Evolutionary conservation across 2,888 invertebrate species (phyloP), one percentile per base, ranked within the genome.

Genomic region (Schizaphis graminum): DNA sequence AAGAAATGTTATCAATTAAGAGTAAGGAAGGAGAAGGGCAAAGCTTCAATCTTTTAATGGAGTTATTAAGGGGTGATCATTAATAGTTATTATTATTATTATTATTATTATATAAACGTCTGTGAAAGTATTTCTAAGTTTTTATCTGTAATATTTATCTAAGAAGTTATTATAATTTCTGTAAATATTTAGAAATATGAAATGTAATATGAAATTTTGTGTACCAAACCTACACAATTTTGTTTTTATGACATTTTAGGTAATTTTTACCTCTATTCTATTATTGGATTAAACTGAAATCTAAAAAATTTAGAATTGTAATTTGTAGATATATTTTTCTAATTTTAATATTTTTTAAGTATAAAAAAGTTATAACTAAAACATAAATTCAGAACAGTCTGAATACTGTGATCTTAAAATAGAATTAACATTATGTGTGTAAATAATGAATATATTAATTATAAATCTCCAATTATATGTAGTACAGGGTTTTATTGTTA

Each of bases 21-120:
- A 97, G 97, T 95, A 98, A 98, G 96, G 98, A 99, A 95, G 98
- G 98, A 94, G 98, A 98, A 95, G 98, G 98, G 94, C 97, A 98
- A 94, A 98, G 98, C 96, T 99, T 99, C 96, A 99, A 99, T 96
- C 97, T 99, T 95, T 97, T 99, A 95, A 98, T 99, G 98, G 99
- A 99, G 96, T 97, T 99, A 94, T 96, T 99, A 95, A 97, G 99
- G 95, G 99, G 99, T 95, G 98, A 99, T 96, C 98, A 98, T 96
- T 98, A 92, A 95, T 89, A 67, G 26, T 67, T 92, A 86, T 85
- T 92, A 86, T 85, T 77, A n/a, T n/a, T n/a, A n/a, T n/a, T n/a
- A n/a, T n/a, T n/a, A 61, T 49, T 87, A 85, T 92, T 92, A 87
- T 57, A 94, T 49, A 91, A 91, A 85, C 61, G 28, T 94, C 61